Evolutionary conservation across 2,113 vertebrate species (phyloP).

Genomic region (Lasiurus cinereus): DNA sequence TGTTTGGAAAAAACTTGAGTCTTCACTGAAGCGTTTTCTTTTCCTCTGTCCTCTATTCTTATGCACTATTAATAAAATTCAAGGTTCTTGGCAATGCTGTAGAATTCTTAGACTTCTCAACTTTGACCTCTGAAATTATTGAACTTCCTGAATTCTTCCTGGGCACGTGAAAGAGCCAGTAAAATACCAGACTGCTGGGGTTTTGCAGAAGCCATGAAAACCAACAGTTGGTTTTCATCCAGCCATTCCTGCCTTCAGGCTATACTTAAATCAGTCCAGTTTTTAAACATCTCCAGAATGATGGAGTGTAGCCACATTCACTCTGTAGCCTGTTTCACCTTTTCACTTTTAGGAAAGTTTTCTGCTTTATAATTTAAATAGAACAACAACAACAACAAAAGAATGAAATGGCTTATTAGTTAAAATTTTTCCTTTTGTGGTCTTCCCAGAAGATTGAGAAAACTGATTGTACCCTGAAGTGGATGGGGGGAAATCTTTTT

Average conservation of each 20-base stretch:
- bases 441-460: not conserved
- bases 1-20: not conserved
- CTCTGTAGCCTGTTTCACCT: not conserved
- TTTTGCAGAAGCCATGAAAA: not conserved
- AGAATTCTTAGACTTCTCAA: conserved; percentile 61
- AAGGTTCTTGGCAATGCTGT: conserved; percentile 52
- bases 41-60: not conserved
- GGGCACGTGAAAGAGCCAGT: not conserved
- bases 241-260: not conserved
- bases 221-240: not conserved
- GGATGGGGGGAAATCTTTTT: not conserved
- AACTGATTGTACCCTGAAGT: not conserved
- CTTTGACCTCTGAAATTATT: conserved; percentile 16
- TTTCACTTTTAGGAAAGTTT: not conserved
- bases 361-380: conserved; percentile 50
- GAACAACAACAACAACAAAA: not conserved
- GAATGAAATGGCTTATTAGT: not conserved
- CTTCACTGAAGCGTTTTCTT: not conserved
- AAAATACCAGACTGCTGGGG: not conserved
- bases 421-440: not conserved
- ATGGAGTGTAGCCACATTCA: not conserved
- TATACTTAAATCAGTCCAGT: conserved; percentile 22
- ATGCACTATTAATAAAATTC: conserved; percentile 17
- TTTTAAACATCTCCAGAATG: conserved; percentile 46
- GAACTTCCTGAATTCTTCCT: conserved; percentile 54